Evolutionary conservation across 2,113 vertebrate genomes (phyloP).

Genomic region (Podocnemis expansa): DNA sequence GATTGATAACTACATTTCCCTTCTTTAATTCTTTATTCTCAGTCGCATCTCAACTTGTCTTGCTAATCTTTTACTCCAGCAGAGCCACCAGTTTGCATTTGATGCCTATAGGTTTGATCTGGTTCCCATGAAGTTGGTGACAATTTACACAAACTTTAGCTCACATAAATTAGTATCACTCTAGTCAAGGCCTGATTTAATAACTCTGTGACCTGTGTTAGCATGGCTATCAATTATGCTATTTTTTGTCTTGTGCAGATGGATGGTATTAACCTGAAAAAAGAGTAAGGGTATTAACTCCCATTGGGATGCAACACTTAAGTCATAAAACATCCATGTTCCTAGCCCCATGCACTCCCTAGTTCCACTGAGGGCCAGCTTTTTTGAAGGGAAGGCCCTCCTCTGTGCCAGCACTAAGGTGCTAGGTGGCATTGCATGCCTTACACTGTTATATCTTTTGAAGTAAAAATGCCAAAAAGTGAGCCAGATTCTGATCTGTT

Average conservation of each 20-base stretch:
- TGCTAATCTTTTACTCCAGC: too few relatives aligned
- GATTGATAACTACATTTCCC: too few relatives aligned
- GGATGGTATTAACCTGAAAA: too few relatives aligned
- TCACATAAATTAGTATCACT: background rate
- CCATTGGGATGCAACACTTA: background rate
- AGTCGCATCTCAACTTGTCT: too few relatives aligned
- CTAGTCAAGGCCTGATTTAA: background rate
- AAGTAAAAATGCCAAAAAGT: background rate
- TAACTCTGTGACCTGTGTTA: background rate
- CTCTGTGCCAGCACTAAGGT: background rate
- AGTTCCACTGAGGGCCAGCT: background rate
- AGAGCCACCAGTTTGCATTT: too few relatives aligned
- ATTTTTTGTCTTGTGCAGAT: too few relatives aligned
- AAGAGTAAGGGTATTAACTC: background rate
- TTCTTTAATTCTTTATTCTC: too few relatives aligned
- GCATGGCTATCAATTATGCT: too few relatives aligned
- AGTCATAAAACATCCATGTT: background rate
- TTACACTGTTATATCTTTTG: background rate
- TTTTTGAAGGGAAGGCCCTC: background rate
- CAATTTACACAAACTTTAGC: background rate
- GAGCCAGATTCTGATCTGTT: background rate
- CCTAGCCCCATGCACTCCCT: background rate
- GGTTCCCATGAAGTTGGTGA: background rate
- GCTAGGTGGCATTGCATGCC: background rate
- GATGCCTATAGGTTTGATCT: too few relatives aligned